Base-by-base conservation (phyloP, 2,113 vertebrate genomes). In the Cichladusa arquata region DNA sequence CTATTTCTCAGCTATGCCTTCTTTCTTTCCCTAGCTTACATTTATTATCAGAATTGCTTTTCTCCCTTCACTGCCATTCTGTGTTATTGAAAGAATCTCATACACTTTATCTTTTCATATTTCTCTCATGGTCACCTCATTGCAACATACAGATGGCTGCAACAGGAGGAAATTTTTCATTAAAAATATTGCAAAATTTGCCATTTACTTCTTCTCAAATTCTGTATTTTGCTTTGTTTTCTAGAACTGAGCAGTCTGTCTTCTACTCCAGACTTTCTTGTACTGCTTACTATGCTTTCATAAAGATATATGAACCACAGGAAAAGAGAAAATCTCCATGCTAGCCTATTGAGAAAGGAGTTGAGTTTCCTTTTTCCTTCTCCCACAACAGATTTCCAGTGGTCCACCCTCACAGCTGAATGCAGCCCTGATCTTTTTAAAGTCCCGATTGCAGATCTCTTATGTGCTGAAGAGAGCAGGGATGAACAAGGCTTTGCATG, bases 1-100 rank as follows among this genome's bases (percentile, higher is more conserved):
- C 81, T 25, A 84, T 88, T 95, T 86, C 74, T 87, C 78, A 91
- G 88, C 67, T 90, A 86, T 81, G 93, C 62, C 51, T 88, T 93
- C 70, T 84, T 93, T 65, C 69, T 89, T 92, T 83, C 71, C 67
- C 24, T 86, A 67, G 74, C 61, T 92, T 81, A 82, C 72, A 48
- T 83, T 79, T 86, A 82, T 77, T 82, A 93, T 58, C 78, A 67
- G 70, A 93, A 76, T 56, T 93, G 64, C 7, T 83, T 95, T 93
- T 91, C 67, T 74, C 60, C 80, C 65, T 83, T 90, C 73, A 42
- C 61, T 91, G 74, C 25, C 58, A 62, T 67, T 85, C 51, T 77
- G 33, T 58, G 74, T 74, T 73, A 85, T 36, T 50, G 61, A 93
- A 94, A 85, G 48, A 69, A 86, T 81, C n/a, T 13, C n/a, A 69